A percentile compares a stretch with the other conserved stretches of the same genome.
These are phyloP conservation scores for Brachypalpus laphriformis DNA, from an alignment of 2,888 invertebrate species.

Conservation along the genomic window DNA sequence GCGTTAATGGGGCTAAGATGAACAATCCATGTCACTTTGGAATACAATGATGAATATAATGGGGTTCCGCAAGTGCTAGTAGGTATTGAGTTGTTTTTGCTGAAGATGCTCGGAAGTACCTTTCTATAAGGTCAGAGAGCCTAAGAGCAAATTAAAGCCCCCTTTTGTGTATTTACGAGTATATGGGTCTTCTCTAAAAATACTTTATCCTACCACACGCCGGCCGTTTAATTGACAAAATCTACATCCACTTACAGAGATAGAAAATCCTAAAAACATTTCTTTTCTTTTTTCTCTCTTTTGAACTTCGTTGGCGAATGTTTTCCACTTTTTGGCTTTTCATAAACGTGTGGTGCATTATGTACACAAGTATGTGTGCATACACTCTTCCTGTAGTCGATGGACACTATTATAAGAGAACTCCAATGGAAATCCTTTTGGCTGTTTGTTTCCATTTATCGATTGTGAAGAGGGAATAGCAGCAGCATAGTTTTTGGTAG, in stretches of 20 bases:
- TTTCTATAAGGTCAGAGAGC: too few relatives aligned
- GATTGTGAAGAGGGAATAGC: conserved; percentile 35
- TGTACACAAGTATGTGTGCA: background rate
- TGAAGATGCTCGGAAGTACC: too few relatives aligned
- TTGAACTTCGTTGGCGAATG: background rate
- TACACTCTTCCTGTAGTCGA: background rate
- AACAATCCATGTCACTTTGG: background rate
- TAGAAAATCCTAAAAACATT: background rate
- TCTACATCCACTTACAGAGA: background rate
- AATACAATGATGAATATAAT: background rate
- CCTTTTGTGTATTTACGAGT: too few relatives aligned
- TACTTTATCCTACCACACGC: background rate
- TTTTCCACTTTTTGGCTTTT: background rate
- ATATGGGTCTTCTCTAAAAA: background rate
- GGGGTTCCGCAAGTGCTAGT: too few relatives aligned
- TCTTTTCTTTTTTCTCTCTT: too few relatives aligned
- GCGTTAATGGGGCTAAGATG: background rate
- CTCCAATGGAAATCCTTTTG: conserved; percentile 42
- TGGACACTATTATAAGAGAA: background rate
- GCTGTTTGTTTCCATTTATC: conserved; percentile 42
- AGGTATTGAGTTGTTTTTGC: too few relatives aligned
- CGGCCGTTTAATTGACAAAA: background rate
- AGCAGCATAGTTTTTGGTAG: conserved; percentile 36
- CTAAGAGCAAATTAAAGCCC: too few relatives aligned
- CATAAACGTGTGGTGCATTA: background rate